Conservation (phyloP, 2,113 vertebrate species). For the Junco hyemalis region DNA sequence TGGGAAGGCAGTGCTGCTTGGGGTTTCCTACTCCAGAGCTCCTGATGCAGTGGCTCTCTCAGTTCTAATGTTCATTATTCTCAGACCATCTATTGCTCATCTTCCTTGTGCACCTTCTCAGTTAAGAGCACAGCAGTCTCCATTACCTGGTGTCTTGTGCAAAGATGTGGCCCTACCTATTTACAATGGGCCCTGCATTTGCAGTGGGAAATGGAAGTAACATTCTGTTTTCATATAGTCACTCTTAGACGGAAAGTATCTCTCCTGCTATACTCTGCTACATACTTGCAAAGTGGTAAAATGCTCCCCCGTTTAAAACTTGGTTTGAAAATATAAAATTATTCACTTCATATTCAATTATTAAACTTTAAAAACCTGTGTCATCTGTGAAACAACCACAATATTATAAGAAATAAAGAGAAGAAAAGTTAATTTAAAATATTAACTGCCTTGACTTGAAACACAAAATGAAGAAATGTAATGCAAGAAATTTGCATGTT, state of each 20-base stretch:
- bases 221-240: background rate
- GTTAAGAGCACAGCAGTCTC: background rate
- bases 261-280: background rate
- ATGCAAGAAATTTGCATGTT: background rate
- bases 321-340: background rate
- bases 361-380: background rate
- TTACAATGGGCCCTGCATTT: background rate
- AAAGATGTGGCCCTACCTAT: background rate
- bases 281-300: background rate
- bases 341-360: background rate
- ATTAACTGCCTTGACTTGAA: background rate
- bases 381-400: background rate
- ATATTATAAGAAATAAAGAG: background rate
- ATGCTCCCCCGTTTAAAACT: background rate
- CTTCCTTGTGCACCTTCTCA: background rate
- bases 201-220: background rate
- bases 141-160: rapidly evolving
- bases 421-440: background rate
- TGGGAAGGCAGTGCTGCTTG: background rate
- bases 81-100: background rate
- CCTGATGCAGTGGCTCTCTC: background rate
- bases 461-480: background rate
- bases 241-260: background rate
- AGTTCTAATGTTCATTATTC: background rate
- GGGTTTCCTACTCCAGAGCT: background rate